Conservation (phyloP, 2,113 vertebrate genomes). For the Cephalopholis sonnerati region DNA sequence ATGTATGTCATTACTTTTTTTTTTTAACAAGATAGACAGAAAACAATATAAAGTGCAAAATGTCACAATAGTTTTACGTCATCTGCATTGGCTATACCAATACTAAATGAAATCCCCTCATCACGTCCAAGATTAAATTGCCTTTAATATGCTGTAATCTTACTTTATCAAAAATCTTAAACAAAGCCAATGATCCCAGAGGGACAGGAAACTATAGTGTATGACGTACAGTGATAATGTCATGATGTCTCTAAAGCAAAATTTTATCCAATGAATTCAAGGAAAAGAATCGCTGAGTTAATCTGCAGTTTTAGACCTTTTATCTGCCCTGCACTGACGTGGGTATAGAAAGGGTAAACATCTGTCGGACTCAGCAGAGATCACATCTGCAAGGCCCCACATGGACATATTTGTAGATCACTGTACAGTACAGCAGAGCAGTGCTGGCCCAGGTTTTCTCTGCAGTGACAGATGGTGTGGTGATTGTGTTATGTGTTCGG, state of each 20-base stretch:
- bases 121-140: background rate
- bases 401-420: conserved; percentile 26
- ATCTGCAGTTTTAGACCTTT: conserved; percentile 23
- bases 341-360: conserved; percentile 22
- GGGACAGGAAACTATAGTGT: background rate
- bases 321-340: conserved; percentile 18
- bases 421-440: conserved; percentile 8
- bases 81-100: background rate
- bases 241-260: background rate
- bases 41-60: background rate
- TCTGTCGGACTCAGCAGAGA: conserved; percentile 4
- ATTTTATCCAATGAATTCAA: conserved; percentile 2
- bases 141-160: background rate
- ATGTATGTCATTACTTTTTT: background rate
- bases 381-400: conserved; percentile 13
- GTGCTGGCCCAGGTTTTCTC: conserved; percentile 26
- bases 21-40: background rate
- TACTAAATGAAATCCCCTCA: background rate
- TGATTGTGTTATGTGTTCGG: conserved; percentile 27
- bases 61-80: background rate
- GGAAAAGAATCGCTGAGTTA: conserved; percentile 1
- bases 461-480: conserved; percentile 48
- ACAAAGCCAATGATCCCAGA: background rate
- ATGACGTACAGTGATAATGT: background rate
- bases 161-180: background rate